Conservation (phyloP, 2,113 vertebrate species). For the Smithornis capensis region DNA sequence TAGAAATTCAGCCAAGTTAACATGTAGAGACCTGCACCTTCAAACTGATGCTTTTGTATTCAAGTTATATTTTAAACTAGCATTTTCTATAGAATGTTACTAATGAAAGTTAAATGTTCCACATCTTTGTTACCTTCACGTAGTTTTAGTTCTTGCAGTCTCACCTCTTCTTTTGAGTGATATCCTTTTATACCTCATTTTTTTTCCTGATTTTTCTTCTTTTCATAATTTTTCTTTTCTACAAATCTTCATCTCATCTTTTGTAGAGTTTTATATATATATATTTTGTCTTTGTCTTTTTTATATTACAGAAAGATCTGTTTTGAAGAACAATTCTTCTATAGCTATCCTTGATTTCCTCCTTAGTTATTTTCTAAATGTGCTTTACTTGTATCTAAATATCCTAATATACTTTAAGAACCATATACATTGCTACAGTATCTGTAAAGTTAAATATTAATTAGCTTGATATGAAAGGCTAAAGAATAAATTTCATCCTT, state of each 20-base stretch:
- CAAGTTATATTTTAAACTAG: not conserved
- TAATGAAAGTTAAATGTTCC: not conserved
- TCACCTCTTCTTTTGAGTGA: not conserved
- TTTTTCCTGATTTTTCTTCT: not conserved
- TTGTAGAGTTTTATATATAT: not conserved
- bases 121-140: not conserved
- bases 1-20: not conserved
- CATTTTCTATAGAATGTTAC: not conserved
- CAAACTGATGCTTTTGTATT: not conserved
- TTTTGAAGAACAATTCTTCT: not conserved
- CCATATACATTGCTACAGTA: not conserved
- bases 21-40: not conserved
- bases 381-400: not conserved
- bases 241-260: not conserved
- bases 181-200: not conserved
- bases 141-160: not conserved
- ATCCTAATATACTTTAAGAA: not conserved
- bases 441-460: not conserved
- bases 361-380: not conserved
- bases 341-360: not conserved
- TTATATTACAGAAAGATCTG: not conserved
- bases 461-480: not conserved
- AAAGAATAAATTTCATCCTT: not conserved
- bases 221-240: not conserved
- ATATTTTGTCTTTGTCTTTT: not conserved